Conservation (phyloP, 2,888 invertebrate species). For the Antheraea yamamai region DNA sequence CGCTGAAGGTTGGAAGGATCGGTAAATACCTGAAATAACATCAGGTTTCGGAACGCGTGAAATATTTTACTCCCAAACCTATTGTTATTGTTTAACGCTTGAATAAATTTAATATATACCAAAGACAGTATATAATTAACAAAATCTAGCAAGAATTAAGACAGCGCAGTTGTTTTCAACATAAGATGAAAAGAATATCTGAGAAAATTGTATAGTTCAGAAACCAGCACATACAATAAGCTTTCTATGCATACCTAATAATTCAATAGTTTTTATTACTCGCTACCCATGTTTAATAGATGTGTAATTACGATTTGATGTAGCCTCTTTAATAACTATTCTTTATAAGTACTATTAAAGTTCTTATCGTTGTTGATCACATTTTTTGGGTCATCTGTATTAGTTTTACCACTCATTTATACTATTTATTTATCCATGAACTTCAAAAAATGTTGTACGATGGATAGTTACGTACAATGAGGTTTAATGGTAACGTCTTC, state of each 20-base stretch:
- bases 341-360: too few relatives aligned
- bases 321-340: too few relatives aligned
- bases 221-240: background rate
- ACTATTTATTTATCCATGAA: background rate
- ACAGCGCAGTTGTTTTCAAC: background rate
- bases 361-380: too few relatives aligned
- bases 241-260: background rate
- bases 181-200: background rate
- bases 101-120: background rate
- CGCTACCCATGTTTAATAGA: too few relatives aligned
- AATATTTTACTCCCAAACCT: slow-evolving; percentile 28
- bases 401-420: background rate
- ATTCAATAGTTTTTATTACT: too few relatives aligned
- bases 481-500: too few relatives aligned
- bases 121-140: background rate
- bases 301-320: too few relatives aligned
- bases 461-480: background rate
- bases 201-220: background rate
- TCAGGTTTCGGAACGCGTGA: slow-evolving; percentile 75
- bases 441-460: background rate
- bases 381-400: too few relatives aligned
- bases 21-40: slow-evolving; percentile 92
- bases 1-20: slow-evolving; percentile 98
- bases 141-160: background rate
- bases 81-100: slow-evolving; percentile 15